phyloP scores from a whole-genome alignment of 37 sponge, comb jelly and placozoan genomes.

The Spongia lamella region DNA sequence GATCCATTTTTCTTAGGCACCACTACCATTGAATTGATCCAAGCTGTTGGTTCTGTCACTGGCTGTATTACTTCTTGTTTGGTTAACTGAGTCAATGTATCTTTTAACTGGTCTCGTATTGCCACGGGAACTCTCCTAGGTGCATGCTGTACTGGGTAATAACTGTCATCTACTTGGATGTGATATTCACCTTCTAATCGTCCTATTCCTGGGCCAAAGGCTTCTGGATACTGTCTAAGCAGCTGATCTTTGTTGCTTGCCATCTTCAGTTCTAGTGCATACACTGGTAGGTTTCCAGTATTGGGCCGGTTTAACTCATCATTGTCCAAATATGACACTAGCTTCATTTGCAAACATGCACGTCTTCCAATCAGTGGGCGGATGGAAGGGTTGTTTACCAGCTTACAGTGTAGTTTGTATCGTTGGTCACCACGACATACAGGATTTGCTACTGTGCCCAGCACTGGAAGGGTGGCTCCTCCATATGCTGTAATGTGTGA shows the following conservation, averaged over 20 bases:
- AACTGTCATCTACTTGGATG: conserved; percentile 7
- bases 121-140: conserved; percentile 32
- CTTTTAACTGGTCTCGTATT: conserved; percentile 14
- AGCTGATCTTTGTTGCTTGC: conserved; percentile 1
- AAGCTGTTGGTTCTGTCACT: conserved; percentile 26
- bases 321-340: conserved; percentile 32
- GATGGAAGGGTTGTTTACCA: conserved; percentile 7
- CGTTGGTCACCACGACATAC: conserved; percentile 14
- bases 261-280: background rate
- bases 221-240: background rate
- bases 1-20: conserved; percentile 30
- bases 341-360: conserved; percentile 25
- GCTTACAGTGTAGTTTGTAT: conserved; percentile 13
- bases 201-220: conserved; percentile 17
- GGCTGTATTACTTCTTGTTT: conserved; percentile 10
- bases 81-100: conserved; percentile 6
- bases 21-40: conserved; percentile 48
- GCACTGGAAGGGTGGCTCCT: conserved; percentile 30
- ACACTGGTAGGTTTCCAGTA: background rate
- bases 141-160: conserved; percentile 32
- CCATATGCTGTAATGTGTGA: conserved; percentile 27
- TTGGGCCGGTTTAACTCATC: conserved; percentile 13
- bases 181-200: conserved; percentile 30
- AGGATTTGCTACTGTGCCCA: background rate
- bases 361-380: conserved; percentile 28